Base-by-base conservation (phyloP, 2,113 vertebrate species). In the Crotalus helleri region DNA sequence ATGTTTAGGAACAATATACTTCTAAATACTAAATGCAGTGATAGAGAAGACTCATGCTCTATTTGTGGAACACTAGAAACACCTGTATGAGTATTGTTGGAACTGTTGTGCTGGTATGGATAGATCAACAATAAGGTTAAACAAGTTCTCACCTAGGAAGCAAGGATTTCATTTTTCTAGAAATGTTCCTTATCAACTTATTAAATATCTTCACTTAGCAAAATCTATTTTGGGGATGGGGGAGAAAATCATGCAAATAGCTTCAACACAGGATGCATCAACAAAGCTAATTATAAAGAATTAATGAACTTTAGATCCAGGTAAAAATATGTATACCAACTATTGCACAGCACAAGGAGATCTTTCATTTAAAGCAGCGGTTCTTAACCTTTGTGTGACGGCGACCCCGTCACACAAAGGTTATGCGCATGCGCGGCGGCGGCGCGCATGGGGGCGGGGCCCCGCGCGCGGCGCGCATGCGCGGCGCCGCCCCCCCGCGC, bases 201-300 rank as follows among this genome's bases (percentile, higher is more conserved):
- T 87, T 74, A 95, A 88, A 61, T 1, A 0, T 54, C 92, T 94
- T 44, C 90, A 44, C 94, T 90, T 89, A 49, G 11, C 53, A 59
- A 61, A 94, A 92, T 64, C 92, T 46, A 90, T 86, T 64, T 93
- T 33, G 24, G 29, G 29, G 12, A 64, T 2, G 33, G 33, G 17
- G 23, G 61, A 85, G 0, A 44, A 58, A 15, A 39, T 17, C 54
- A 12, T 91, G 92, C 81, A 85, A 95, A 93, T 17, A 94, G 94
- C 85, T 91, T 89, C 91, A 0, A 0, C 89, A 85, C 44, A 92
- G 44, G 46, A 17, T 57, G 90, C 49, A 93, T 88, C 90, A 57
- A 85, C 88, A 85, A 91, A 92, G 95, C 55, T 94, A 91, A 96
- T 92, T 3, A 39, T 59, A 88, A 57, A 61, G 51, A 55, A 55